phyloP scores from a whole-genome alignment of 1,140 invertebrate species.

The Lucilia sericata region DNA sequence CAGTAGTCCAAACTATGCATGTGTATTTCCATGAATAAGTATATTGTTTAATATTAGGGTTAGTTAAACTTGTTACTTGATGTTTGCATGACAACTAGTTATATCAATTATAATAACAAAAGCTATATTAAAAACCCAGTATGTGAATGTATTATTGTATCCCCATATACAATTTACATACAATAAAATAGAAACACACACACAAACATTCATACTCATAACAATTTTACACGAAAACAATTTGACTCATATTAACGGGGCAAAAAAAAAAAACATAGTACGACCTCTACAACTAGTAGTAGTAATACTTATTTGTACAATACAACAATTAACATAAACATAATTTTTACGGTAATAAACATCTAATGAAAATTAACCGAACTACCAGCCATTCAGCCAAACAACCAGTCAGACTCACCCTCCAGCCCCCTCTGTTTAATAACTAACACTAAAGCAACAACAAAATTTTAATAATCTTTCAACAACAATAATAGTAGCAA shows the following conservation, averaged over 20 bases:
- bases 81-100: conserved; percentile 43
- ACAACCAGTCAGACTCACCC: neutral
- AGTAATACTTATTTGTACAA: neutral
- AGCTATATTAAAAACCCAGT: conserved; percentile 30
- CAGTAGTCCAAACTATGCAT: neutral
- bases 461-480: conserved; percentile 22
- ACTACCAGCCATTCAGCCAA: neutral
- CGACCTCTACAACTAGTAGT: neutral
- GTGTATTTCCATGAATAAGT: neutral
- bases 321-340: conserved; percentile 43
- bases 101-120: conserved; percentile 45
- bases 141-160: conserved; percentile 2
- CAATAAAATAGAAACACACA: neutral
- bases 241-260: conserved; percentile 14
- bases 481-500: neutral
- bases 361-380: conserved; percentile 41
- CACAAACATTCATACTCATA: too few relatives aligned
- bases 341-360: conserved; percentile 44
- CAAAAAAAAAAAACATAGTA: neutral
- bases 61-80: conserved; percentile 43
- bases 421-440: neutral
- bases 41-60: conserved; percentile 36
- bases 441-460: neutral
- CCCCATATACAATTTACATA: neutral
- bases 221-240: neutral